Percentiles rank a stretch among this genome's conserved stretches.
Conservation (phyloP, 2,888 invertebrate species). For the Amphipoea lucens region DNA sequence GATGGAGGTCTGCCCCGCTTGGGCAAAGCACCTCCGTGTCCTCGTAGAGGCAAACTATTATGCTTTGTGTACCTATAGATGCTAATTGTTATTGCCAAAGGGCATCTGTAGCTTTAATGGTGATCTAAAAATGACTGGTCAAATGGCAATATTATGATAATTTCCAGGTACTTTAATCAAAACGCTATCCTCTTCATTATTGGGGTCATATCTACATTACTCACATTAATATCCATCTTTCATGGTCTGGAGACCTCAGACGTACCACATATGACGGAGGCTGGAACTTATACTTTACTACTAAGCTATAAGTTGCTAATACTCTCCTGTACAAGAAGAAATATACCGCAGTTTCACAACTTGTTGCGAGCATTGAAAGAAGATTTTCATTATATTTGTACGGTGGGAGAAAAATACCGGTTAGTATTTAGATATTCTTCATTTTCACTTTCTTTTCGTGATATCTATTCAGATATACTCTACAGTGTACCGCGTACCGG, state of each 20-base stretch:
- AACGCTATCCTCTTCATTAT: constrained; percentile 49
- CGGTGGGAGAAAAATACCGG: constrained; percentile 52
- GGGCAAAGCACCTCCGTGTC: no score
- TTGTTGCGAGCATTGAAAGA: constrained; percentile 71
- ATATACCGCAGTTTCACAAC: constrained; percentile 71
- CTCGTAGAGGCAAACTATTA: no score
- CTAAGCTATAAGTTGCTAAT: constrained; percentile 74
- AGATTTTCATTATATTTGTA: constrained; percentile 77
- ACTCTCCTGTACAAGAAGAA: constrained; percentile 68
- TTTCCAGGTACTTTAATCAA: constrained; percentile 69
- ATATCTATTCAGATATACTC: background rate
- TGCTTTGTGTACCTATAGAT: no score
- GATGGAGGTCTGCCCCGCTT: no score
- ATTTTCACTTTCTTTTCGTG: background rate
- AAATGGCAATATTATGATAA: background rate
- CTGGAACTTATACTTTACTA: constrained; percentile 73
- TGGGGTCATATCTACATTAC: constrained; percentile 6
- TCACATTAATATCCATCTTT: constrained; percentile 49
- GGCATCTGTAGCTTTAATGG: no score
- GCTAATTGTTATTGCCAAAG: no score
- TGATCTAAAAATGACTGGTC: background rate
- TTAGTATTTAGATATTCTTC: background rate
- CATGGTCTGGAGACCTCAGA: constrained; percentile 70
- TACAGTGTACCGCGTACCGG: no score
- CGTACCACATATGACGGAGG: constrained; percentile 73